These are phyloP conservation scores for Erebia ligea DNA, from an alignment of 2,888 invertebrate species.

Conservation along the genomic window DNA sequence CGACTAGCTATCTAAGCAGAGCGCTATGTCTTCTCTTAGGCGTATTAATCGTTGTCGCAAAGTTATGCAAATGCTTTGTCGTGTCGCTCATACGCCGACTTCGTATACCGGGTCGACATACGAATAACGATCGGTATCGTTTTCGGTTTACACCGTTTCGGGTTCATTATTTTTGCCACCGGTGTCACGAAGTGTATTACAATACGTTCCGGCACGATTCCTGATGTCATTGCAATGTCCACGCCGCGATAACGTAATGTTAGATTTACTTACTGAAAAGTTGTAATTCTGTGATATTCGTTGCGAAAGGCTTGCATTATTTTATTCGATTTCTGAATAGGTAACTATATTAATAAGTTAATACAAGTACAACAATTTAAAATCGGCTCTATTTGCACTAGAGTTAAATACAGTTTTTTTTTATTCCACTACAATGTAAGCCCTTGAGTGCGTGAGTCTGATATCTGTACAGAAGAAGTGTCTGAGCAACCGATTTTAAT, in stretches of 20 bases:
- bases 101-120: conserved; percentile 44
- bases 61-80: conserved; percentile 65
- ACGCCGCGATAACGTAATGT: conserved; percentile 43
- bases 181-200: conserved; percentile 59
- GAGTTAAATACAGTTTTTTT: no score
- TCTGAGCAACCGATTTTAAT: no score
- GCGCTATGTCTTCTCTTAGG: conserved; percentile 15
- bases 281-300: background rate
- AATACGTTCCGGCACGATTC: conserved; percentile 63
- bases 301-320: background rate
- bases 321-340: background rate
- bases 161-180: conserved; percentile 66
- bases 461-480: no score
- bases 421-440: no score
- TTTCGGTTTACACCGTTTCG: conserved; percentile 57
- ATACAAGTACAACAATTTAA: no score
- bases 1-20: conserved; percentile 15
- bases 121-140: conserved; percentile 58
- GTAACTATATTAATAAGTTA: no score
- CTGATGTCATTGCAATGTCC: conserved; percentile 64
- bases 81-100: conserved; percentile 54
- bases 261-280: conserved; percentile 9
- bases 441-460: no score
- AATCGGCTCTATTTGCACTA: no score
- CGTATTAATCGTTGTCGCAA: conserved; percentile 67